phyloP scores from a whole-genome alignment of 2,888 invertebrate species.

The Dichetophora obliterata region DNA sequence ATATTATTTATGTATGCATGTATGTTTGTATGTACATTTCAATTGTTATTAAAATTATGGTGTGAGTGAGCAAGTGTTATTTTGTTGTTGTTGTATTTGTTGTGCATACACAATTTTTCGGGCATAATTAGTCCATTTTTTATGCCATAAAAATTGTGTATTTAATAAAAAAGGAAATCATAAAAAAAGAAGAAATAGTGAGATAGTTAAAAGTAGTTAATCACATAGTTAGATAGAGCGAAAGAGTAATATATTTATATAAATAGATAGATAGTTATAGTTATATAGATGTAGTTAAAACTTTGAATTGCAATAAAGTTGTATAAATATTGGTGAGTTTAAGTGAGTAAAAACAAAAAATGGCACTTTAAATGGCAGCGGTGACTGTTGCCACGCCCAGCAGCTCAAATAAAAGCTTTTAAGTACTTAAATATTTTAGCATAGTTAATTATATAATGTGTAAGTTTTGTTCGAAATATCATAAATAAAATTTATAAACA shows the following conservation, averaged over 20 bases:
- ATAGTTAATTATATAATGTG: background rate
- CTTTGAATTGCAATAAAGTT: slow-evolving; percentile 11
- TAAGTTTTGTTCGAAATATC: background rate
- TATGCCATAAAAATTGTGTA: slow-evolving; percentile 12
- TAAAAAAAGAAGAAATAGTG: slow-evolving; percentile 46
- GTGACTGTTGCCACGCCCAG: background rate
- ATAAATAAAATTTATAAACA: background rate
- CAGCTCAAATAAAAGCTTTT: background rate
- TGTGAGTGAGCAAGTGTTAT: slow-evolving; percentile 17
- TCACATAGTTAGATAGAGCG: slow-evolving; percentile 15
- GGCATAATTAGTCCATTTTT: slow-evolving; percentile 45
- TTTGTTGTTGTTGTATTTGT: slow-evolving; percentile 17
- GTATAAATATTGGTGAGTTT: slow-evolving; percentile 1
- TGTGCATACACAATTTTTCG: background rate
- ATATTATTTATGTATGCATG: slow-evolving; percentile 41
- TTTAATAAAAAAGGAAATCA: slow-evolving; percentile 23
- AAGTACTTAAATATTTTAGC: background rate
- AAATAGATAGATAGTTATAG: slow-evolving; percentile 7
- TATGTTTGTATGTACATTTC: slow-evolving; percentile 28
- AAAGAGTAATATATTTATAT: slow-evolving; percentile 18
- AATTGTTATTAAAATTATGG: slow-evolving; percentile 7
- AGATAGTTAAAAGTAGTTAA: slow-evolving; percentile 23
- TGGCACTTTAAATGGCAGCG: too few relatives aligned
- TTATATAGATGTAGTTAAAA: background rate
- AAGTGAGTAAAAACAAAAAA: background rate